Evolutionary conservation across 2,888 invertebrate species (phyloP).

Genomic region (Nymphalis urticae): DNA sequence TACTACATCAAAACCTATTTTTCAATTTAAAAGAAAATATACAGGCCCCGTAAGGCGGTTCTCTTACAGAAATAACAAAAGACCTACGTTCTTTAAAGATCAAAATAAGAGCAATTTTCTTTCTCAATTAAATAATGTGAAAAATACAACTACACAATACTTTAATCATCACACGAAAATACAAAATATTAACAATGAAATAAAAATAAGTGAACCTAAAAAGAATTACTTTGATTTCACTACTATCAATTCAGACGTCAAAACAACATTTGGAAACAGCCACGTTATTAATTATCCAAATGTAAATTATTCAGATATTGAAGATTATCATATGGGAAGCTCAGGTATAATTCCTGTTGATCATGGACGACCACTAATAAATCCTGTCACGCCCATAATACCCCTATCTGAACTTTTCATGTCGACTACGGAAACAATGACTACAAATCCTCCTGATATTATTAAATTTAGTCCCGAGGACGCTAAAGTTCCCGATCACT

Average conservation of each 20-base stretch:
- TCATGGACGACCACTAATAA: constrained; percentile 41
- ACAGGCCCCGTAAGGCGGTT: constrained; percentile 48
- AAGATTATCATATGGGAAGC: constrained; percentile 70
- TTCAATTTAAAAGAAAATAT: constrained; percentile 67
- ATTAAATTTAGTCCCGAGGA: constrained; percentile 69
- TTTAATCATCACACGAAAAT: not conserved
- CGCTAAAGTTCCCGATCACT: constrained; percentile 67
- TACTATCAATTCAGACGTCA: constrained; percentile 36
- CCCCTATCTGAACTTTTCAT: constrained; percentile 50
- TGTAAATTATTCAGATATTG: constrained; percentile 59
- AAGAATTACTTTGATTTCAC: constrained; percentile 32
- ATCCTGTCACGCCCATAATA: constrained; percentile 45
- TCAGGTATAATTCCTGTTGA: constrained; percentile 67
- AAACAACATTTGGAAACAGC: constrained; percentile 40
- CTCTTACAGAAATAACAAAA: constrained; percentile 48
- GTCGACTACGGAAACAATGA: constrained; percentile 45
- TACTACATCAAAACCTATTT: constrained; percentile 61
- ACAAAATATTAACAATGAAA: not conserved
- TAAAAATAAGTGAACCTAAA: not conserved
- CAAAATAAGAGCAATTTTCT: constrained; percentile 36
- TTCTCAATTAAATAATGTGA: constrained; percentile 15
- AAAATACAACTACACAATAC: constrained; percentile 13
- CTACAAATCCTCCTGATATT: constrained; percentile 58
- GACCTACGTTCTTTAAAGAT: constrained; percentile 42
- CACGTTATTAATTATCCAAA: constrained; percentile 50